Evolutionary conservation across 2,113 vertebrate species (phyloP), one percentile per base, ranked within the genome.

Genomic region (Salvelinus alpinus): DNA sequence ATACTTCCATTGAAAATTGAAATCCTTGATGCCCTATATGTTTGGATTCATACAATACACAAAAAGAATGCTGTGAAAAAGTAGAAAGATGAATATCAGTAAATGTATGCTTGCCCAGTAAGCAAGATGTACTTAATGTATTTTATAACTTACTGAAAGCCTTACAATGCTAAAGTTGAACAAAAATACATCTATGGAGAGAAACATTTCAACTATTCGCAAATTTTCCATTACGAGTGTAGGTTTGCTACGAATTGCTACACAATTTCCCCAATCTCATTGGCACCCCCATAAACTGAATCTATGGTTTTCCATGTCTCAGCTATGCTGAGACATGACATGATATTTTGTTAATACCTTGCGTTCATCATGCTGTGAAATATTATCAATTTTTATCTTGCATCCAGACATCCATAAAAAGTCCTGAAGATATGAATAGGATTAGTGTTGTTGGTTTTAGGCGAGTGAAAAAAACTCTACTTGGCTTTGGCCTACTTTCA

Each of bases 201-300:
- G 38, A 38, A 38, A 38, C 38, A 38, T 9, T 38, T 38, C 1
- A 31, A 72, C 70, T 62, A 9, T 25, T 38, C 70, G 68, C 65
- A 81, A 80, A 82, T 74, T 81, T 79, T 44, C 38, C 81, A 83
- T 85, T 78, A 80, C 44, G 79, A 44, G 78, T 44, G 38, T 57
- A 31, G 60, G 77, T 84, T 74, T 65, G 68, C 75, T 69, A 76
- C 18, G 67, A 84, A 44, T 44, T 44, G 38, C 38, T 44, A 44
- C 38, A 11, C 38, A 12, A 44, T 44, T 12, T 11, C 38, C 38
- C 38, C 38, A 44, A 9, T 44, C 9, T 44, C 9, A 87, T 81
- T 79, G 81, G 78, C 81, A 88, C 82, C 16, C 69, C 24, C 74
- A 76, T 88, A 89, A 88, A 84, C 24, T 74, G 79, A 79, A 90